Base-by-base conservation (phyloP, 2,113 vertebrate genomes). In the Telmatochromis sp. region DNA sequence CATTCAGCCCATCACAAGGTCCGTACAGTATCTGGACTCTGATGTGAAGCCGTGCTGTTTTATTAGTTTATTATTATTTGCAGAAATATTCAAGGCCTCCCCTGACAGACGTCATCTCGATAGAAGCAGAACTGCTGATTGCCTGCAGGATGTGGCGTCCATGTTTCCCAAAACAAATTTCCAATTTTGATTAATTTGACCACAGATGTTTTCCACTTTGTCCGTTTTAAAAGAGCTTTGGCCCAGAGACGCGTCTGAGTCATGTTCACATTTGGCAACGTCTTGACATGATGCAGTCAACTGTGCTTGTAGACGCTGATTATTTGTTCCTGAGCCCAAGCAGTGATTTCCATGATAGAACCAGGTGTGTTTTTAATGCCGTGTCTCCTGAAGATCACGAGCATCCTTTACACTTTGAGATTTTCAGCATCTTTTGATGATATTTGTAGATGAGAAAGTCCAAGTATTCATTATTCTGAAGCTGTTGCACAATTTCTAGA, bases 311-410 rank as follows among this genome's bases (percentile, higher is more conserved):
- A 45, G 37, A 73, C 33, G 4, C 33, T 65, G 68, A 10, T 73
- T 73, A 17, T 26, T 17, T 26, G 63, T 37, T 68, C 19, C 7
- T 68, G 35, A 35, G 4, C 17, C 60, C 60, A 9, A 9, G 65
- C 37, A 10, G 21, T 26, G 40, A 73, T 73, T 45, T 73, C 0
- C 40, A 73, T 26, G 68, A 73, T 45, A 1, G 68, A 73, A 73
- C 1, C 21, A 0, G 0, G 4, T 42, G 13, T 45, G 19, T 45
- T 73, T 73, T 45, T 3, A 45, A 1, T 5, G 65, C 65, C 1
- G 65, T 7, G 21, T 26, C 13, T 23, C 21, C 68, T 17, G 37
- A 45, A 71, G 65, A 42, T 73, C 65, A 2, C 21, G 3, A 26
- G 21, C 40, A 26, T 23, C 63, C 19, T 21, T 40, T 40, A 40